These are phyloP conservation scores for Drosophila austrosaltans DNA, from an alignment of 2,888 invertebrate genomes.

Conservation along the genomic window DNA sequence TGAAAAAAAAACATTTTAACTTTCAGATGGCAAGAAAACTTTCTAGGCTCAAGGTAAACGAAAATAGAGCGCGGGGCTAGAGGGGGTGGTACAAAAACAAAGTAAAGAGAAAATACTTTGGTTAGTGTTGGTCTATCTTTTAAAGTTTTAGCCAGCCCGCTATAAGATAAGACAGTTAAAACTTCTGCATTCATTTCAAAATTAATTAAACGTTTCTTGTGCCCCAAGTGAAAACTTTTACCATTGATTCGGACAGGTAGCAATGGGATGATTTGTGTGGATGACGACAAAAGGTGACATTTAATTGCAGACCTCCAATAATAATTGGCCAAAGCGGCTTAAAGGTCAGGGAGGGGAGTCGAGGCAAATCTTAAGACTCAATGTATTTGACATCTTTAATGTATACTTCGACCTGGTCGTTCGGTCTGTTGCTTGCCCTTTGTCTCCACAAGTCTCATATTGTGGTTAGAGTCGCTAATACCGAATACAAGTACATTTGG, in stretches of 20 bases:
- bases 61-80: background rate
- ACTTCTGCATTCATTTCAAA: constrained; percentile 64
- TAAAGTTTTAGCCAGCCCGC: constrained; percentile 57
- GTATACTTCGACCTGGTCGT: background rate
- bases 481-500: constrained; percentile 8
- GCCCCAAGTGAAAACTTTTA: constrained; percentile 3
- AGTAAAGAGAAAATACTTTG: constrained; percentile 29
- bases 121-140: constrained; percentile 49
- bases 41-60: constrained; percentile 55
- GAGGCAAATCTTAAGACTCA: constrained; percentile 10
- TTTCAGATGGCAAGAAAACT: constrained; percentile 55
- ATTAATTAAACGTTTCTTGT: constrained; percentile 65
- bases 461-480: constrained; percentile 12
- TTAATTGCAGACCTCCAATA: constrained; percentile 62
- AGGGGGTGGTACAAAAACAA: background rate
- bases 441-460: constrained; percentile 15
- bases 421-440: constrained; percentile 2
- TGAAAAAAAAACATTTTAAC: constrained; percentile 59
- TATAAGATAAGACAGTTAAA: constrained; percentile 51
- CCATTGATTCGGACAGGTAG: constrained; percentile 10
- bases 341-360: constrained; percentile 19
- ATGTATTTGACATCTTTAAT: constrained; percentile 11
- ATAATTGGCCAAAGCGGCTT: constrained; percentile 71
- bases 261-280: constrained; percentile 20
- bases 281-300: constrained; percentile 45